Base-by-base conservation (phyloP, 2,888 invertebrate genomes). In the Plemyria rubiginata region DNA sequence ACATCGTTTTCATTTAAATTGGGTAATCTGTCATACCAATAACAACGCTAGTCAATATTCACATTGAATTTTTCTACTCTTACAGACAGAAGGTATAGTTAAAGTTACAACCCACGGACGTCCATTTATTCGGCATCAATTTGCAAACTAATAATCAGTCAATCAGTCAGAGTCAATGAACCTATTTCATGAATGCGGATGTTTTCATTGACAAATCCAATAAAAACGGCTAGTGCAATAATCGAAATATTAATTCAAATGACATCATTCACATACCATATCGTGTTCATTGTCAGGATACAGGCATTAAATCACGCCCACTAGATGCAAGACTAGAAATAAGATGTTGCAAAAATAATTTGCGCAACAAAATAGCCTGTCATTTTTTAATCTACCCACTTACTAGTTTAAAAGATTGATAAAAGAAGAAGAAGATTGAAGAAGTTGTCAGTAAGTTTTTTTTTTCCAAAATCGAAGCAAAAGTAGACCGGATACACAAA, bases 301-400 rank as follows among this genome's bases (percentile, higher is more conserved):
- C 67, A 70, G 65, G 55, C 68, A 70, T 69, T 74, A 69, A 70
- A 74, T 76, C 75, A 75, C 83, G 74, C 82, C 84, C 71, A 80
- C 84, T 55, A 32, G 41, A 48, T 46, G 32, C 48, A 50, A 54
- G 53, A 50, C 53, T 60, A 54, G 53, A 38, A 71, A 75, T 77
- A 70, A 72, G 68, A 67, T 66, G 64, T 80, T 80, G 82, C 84
- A 85, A 84, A 85, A 84, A 85, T 81, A 79, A 85, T 85, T 85
- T 79, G 82, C 83, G 83, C 86, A 77, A 78, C 78, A 78, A 57
- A 54, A 45, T 53, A 41, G 38, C 38, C 22, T 46, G 54, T 29
- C 45, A 54, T 54, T 38, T 45, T 16, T 45, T 15, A 9, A 54
- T 32, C 43, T 43, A 29, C 43, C 54, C 29, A 45, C 43, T 38